Conservation (phyloP, 1,140 invertebrate species). For the Callitettix versicolor region DNA sequence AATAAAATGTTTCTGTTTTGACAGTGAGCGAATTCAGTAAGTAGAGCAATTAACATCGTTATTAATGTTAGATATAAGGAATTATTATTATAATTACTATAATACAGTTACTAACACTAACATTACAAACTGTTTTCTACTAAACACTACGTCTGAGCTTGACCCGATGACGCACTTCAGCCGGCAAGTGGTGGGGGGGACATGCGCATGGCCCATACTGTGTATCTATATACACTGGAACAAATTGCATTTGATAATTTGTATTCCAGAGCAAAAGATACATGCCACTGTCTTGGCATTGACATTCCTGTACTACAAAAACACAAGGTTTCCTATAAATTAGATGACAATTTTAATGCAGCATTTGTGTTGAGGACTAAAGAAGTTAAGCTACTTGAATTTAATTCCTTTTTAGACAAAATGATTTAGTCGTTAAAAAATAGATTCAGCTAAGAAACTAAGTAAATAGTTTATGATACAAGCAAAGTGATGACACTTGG, state of each 20-base stretch:
- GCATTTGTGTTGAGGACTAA: slow-evolving; percentile 2
- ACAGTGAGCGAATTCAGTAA: too few species aligned
- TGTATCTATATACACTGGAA: too few species aligned
- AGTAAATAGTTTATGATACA: slow-evolving; percentile 8
- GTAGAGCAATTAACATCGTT: too few species aligned
- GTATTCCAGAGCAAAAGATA: slow-evolving; percentile 2
- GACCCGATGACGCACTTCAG: too few species aligned
- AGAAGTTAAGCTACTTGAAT: slow-evolving; percentile 14
- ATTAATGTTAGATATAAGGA: too few species aligned
- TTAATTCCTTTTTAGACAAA: slow-evolving; percentile 13
- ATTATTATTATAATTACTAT: too few species aligned
- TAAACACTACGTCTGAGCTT: too few species aligned
- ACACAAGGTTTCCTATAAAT: slow-evolving; percentile 8
- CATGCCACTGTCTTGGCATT: slow-evolving; percentile 7
- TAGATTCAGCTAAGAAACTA: slow-evolving; percentile 11
- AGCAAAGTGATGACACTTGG: slow-evolving; percentile 2
- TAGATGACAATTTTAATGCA: background rate
- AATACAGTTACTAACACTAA: too few species aligned
- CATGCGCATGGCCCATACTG: too few species aligned
- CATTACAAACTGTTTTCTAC: too few species aligned
- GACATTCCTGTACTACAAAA: slow-evolving; percentile 18
- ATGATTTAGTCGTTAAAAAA: background rate
- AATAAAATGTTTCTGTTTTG: too few species aligned
- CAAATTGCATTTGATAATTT: slow-evolving; percentile 16
- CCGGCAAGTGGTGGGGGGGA: too few species aligned